Percentiles rank a stretch among this genome's conserved stretches.
These are phyloP conservation scores for Nothobranchius furzeri DNA, from an alignment of 2,113 vertebrate genomes.

Conservation along the genomic window DNA sequence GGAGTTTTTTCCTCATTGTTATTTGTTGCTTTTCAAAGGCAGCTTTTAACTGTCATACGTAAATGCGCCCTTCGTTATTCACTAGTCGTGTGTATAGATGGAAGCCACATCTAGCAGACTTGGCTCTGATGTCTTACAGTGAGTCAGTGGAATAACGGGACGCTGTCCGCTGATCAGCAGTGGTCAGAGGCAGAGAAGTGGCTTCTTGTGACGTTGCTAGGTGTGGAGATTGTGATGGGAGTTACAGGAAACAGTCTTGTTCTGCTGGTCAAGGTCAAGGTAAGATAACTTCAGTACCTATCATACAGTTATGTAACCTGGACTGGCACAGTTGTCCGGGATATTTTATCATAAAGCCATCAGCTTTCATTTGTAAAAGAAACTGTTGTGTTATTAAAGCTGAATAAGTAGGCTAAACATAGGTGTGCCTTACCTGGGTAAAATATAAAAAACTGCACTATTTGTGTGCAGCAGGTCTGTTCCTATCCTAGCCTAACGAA, in stretches of 20 bases:
- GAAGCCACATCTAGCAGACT: no score
- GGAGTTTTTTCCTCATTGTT: no score
- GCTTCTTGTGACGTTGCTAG: conserved; percentile 66
- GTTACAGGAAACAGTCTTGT: conserved; percentile 71
- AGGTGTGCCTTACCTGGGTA: no score
- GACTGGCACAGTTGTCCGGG: background rate
- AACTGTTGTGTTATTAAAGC: no score
- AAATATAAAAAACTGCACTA: no score
- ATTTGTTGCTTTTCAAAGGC: no score
- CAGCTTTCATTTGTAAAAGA: background rate
- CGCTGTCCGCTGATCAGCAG: conserved; percentile 6
- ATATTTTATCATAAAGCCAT: background rate
- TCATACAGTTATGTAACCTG: background rate
- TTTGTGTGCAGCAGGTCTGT: no score
- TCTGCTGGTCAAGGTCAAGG: conserved; percentile 73
- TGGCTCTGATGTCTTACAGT: conserved; percentile 46
- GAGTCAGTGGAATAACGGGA: conserved; percentile 57
- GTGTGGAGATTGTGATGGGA: conserved; percentile 69
- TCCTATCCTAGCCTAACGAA: no score
- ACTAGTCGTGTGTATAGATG: no score
- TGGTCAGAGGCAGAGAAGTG: conserved; percentile 62
- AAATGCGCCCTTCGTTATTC: no score
- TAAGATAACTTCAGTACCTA: conserved; percentile 19
- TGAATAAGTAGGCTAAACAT: no score
- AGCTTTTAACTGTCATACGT: no score